Evolutionary conservation across 2,113 vertebrate genomes (phyloP).

Genomic region (Balaenoptera acutorostrata): DNA sequence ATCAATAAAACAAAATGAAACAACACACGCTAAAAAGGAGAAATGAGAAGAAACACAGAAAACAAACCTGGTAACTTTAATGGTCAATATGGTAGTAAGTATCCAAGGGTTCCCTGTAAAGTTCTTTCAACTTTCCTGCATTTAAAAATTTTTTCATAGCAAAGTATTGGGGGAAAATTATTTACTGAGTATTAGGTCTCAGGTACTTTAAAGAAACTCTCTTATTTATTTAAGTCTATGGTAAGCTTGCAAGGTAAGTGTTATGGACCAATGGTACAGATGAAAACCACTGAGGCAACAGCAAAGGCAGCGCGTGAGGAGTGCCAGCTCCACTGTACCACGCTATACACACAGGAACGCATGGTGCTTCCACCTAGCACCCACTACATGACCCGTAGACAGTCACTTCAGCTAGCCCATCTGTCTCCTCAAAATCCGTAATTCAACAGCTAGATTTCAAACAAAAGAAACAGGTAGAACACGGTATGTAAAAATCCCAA

Average conservation of each 20-base stretch:
- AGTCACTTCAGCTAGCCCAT: neutral
- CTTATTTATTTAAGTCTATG: neutral
- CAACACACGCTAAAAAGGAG: neutral
- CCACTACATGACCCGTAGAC: fast-evolving
- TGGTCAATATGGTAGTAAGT: neutral
- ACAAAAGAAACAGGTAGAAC: neutral
- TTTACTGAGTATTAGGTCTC: neutral
- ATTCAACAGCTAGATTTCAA: neutral
- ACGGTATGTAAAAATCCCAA: neutral
- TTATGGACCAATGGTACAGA: neutral
- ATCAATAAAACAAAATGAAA: neutral
- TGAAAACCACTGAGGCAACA: neutral
- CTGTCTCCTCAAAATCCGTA: neutral
- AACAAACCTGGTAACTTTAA: neutral
- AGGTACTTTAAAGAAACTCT: neutral
- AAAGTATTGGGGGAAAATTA: neutral
- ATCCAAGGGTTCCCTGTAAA: neutral
- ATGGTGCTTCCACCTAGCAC: neutral
- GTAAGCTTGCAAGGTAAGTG: neutral
- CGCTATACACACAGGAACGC: fast-evolving
- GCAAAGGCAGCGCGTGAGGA: neutral
- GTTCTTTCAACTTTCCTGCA: neutral
- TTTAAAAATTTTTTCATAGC: neutral
- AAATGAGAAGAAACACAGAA: neutral
- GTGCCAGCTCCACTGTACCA: fast-evolving